Evolutionary conservation across 2,888 invertebrate genomes (phyloP).

Genomic region (Melieria crassipennis): DNA sequence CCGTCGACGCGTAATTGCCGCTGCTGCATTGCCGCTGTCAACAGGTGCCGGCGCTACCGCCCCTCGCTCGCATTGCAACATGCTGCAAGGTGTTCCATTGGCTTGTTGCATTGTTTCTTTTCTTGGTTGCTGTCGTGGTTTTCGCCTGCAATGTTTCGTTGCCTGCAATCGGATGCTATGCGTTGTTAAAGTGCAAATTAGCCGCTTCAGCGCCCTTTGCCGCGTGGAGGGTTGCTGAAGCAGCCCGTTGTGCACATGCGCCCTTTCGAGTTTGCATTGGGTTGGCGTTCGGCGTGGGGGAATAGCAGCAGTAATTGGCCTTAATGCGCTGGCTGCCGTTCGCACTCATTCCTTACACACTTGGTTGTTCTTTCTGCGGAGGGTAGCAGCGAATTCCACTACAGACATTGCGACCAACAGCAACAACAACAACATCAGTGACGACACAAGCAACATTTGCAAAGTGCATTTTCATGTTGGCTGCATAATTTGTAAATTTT

Average conservation of each 20-base stretch:
- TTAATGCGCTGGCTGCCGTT: constrained; percentile 1
- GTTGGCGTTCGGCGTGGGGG: neutral
- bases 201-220: constrained; percentile 4
- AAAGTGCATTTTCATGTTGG: constrained; percentile 25
- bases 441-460: too few relatives aligned
- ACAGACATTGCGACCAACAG: too few relatives aligned
- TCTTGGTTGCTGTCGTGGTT: neutral
- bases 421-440: too few relatives aligned
- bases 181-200: constrained; percentile 1
- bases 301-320: neutral
- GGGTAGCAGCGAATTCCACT: too few relatives aligned
- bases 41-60: too few relatives aligned
- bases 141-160: neutral
- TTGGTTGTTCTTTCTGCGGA: too few relatives aligned
- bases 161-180: neutral
- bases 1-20: too few relatives aligned
- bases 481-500: constrained; percentile 1
- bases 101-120: neutral
- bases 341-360: neutral
- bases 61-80: too few relatives aligned
- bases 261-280: neutral
- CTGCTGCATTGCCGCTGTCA: too few relatives aligned
- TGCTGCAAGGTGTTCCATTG: too few relatives aligned
- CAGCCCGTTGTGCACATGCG: neutral
- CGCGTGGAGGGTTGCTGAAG: neutral